These are phyloP conservation scores for Drosophila multiciliata DNA, from an alignment of 2,888 invertebrate genomes.

Conservation along the genomic window DNA sequence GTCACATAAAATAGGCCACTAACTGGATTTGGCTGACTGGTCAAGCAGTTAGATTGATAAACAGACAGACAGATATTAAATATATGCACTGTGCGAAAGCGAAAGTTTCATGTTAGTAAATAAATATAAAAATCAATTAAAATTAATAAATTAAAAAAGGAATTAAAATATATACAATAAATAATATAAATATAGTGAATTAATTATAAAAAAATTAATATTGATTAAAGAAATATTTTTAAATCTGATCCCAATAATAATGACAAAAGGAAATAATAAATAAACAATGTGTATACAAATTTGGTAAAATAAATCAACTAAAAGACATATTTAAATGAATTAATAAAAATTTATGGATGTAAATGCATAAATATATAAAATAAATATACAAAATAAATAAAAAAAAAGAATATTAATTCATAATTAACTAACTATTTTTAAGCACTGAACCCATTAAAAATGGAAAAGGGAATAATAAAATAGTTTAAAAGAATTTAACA, in stretches of 20 bases:
- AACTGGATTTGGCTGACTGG: slow-evolving; percentile 45
- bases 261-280: background rate
- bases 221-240: background rate
- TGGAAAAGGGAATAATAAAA: too few species aligned
- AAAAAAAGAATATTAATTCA: background rate
- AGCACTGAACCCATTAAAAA: too few species aligned
- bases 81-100: slow-evolving; percentile 32
- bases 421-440: background rate
- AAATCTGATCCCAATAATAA: background rate
- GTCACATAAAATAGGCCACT: slow-evolving; percentile 48
- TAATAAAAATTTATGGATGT: background rate
- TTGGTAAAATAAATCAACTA: background rate
- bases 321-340: background rate
- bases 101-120: background rate
- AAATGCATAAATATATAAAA: background rate
- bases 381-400: background rate
- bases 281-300: background rate
- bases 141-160: background rate
- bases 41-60: slow-evolving; percentile 32
- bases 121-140: background rate
- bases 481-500: too few species aligned
- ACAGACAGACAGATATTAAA: slow-evolving; percentile 19
- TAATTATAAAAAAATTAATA: background rate
- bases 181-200: background rate
- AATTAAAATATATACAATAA: too few species aligned